Base-by-base conservation (phyloP, 1,140 invertebrate genomes). In the Pachypeltis micranthus region DNA sequence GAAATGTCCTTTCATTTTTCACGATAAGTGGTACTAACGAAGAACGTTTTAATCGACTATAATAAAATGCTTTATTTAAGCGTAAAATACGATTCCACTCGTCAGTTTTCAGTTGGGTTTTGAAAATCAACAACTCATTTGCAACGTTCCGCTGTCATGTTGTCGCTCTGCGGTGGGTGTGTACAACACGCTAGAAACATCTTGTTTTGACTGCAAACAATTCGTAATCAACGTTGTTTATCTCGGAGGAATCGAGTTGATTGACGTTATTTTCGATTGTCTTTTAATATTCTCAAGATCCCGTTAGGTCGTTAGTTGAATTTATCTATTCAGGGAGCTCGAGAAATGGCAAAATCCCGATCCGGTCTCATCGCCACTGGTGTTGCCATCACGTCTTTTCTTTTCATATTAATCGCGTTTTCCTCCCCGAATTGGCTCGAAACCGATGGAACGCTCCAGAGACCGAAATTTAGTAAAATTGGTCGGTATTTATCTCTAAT, bases 341-440 rank as follows among this genome's bases (percentile, higher is more conserved):
- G 47, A 4, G 19, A 44, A 31, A 72, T 72, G 70, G 66, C 64
- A 19, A 85, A 84, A 69, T 82, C 87, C 65, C 83, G 81, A 71
- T 88, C 79, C 51, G 86, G 85, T 59, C 76, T 82, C 73, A 80
- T 82, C 70, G 86, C 88, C n/a, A 77, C 85, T 29, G 76, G 74
- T 28, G 80, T 84, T 69, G 84, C 85, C 59, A 73, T 75, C 26
- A 66, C 85, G 47, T 85, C 85, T 23, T 86, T 87, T 72, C 64
- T 90, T 65, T 83, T 90, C 63, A 83, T 93, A 65, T 74, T 95
- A 2, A 84, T 95, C 62, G 85, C 92, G 1, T 97, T 96, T 75
- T 86, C 86, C 61, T 92, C 91, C 68, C 92, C 93, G 25, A 90
- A 90, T 73, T 98, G 94, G 93, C 75, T 97, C 24, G 85, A 90